phyloP scores from a whole-genome alignment of 35 echinoderm and acorn worm species.

The Heliocidaris tuberculata region DNA sequence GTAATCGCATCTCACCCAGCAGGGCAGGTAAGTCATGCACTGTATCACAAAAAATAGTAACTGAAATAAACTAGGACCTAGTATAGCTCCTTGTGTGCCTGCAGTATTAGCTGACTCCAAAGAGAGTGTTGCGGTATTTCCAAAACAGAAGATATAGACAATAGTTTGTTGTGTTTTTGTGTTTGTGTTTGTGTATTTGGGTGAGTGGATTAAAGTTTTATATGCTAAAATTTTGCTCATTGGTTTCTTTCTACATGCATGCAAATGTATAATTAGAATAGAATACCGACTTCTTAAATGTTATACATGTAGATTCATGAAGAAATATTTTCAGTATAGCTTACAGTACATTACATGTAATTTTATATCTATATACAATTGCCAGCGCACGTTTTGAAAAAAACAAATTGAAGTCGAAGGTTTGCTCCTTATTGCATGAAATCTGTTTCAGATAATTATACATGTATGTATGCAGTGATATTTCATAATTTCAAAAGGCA shows the following conservation, averaged over 20 bases:
- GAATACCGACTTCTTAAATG: too few species aligned
- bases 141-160: not conserved
- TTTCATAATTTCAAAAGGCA: not conserved
- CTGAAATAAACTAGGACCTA: not conserved
- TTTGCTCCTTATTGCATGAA: not conserved
- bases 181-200: not conserved
- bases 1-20: not conserved
- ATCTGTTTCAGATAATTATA: not conserved
- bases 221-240: too few species aligned
- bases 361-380: too few species aligned
- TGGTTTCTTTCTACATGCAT: too few species aligned
- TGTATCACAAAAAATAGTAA: not conserved
- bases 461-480: not conserved
- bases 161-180: not conserved
- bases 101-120: not conserved
- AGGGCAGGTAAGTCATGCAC: conserved; percentile 7
- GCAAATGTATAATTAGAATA: too few species aligned
- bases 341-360: too few species aligned
- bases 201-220: not conserved
- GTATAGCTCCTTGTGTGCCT: not conserved
- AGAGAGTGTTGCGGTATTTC: not conserved
- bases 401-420: not conserved
- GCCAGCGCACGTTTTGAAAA: too few species aligned
- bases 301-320: too few species aligned
- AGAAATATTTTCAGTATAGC: too few species aligned